A percentile compares a stretch with the other conserved stretches of the same genome.
Evolutionary conservation across 2,797 vertebrate genomes (phyloP).

Genomic region (Todus mexicanus): DNA sequence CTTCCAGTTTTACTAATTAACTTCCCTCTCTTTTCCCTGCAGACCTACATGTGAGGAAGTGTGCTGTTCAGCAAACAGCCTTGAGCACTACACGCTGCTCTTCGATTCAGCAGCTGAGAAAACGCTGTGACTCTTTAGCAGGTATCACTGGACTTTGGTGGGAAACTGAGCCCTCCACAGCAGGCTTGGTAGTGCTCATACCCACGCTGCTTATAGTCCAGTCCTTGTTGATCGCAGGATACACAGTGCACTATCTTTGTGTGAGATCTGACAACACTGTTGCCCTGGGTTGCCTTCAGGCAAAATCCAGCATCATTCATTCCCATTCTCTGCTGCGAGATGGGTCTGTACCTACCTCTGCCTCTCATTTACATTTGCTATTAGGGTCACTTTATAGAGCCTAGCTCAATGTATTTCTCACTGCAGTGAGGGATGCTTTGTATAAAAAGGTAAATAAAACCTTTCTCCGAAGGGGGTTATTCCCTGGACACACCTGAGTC

Average conservation of each 20-base stretch:
- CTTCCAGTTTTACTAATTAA: slow-evolving; percentile 19
- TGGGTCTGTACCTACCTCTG: background rate
- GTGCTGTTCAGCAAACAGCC: background rate
- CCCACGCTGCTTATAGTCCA: accelerated
- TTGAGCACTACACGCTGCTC: background rate
- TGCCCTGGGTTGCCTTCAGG: slow-evolving; percentile 13
- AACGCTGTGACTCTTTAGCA: background rate
- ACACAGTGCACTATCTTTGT: background rate
- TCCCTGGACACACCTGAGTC: background rate
- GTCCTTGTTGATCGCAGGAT: background rate
- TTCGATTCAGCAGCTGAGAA: background rate
- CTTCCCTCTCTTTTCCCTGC: background rate
- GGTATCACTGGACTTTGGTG: background rate
- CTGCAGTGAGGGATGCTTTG: background rate
- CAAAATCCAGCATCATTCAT: background rate
- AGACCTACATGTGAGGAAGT: background rate
- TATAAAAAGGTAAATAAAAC: background rate
- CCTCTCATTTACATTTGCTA: background rate
- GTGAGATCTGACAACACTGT: background rate
- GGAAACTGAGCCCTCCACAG: background rate
- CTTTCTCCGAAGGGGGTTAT: background rate
- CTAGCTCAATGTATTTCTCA: background rate
- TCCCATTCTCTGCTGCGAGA: background rate
- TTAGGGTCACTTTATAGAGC: background rate
- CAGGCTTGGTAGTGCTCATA: accelerated